Percentiles rank a stretch among this genome's conserved stretches.
Conservation (phyloP, 1,140 invertebrate species). For the Aphelenchoides besseyi region DNA sequence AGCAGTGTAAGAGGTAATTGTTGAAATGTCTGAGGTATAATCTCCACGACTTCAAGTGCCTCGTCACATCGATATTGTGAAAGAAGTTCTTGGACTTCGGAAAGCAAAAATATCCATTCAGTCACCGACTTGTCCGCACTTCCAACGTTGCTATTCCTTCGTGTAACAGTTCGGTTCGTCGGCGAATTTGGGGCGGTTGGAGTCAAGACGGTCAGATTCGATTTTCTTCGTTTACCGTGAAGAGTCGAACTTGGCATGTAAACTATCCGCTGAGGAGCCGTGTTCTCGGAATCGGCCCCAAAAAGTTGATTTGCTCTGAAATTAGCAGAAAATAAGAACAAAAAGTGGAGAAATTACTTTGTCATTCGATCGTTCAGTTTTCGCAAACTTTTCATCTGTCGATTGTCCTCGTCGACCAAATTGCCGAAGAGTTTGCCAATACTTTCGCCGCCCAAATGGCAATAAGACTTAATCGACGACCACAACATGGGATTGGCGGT, state of each 20-base stretch:
- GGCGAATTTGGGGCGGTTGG: background rate
- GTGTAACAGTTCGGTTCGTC: background rate
- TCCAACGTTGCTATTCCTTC: background rate
- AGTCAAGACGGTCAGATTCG: background rate
- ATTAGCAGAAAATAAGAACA: background rate
- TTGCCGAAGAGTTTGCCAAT: background rate
- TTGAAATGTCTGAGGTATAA: slow-evolving; percentile 25
- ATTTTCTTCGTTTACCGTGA: background rate
- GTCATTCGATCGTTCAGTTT: background rate
- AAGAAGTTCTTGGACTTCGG: slow-evolving; percentile 43
- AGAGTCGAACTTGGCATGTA: background rate
- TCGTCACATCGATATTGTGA: slow-evolving; percentile 36
- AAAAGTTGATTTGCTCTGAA: background rate
- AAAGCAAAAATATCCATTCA: slow-evolving; percentile 37
- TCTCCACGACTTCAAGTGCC: slow-evolving; percentile 29
- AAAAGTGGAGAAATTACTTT: background rate
- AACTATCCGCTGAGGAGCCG: background rate
- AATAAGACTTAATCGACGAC: background rate
- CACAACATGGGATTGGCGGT: slow-evolving; percentile 5
- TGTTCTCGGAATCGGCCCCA: background rate
- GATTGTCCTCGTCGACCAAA: background rate
- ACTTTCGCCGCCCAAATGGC: slow-evolving; percentile 10
- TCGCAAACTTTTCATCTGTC: background rate
- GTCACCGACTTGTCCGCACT: slow-evolving; percentile 9
- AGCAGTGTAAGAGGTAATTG: slow-evolving; percentile 34